phyloP scores from a whole-genome alignment of 2,113 vertebrate species.

The Zeus faber region DNA sequence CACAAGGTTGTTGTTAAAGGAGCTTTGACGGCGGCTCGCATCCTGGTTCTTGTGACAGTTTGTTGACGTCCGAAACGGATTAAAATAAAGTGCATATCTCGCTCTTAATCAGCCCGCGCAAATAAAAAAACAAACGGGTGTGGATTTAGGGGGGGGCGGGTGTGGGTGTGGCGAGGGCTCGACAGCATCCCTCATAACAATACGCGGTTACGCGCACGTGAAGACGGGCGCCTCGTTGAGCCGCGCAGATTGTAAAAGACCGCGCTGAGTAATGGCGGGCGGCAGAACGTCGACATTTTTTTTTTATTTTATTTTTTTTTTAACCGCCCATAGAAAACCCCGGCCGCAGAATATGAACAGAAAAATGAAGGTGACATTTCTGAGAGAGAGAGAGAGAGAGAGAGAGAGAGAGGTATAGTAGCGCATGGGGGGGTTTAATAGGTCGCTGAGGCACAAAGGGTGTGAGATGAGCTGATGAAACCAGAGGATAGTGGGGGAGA shows the following conservation, averaged over 20 bases:
- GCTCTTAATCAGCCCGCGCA: slow-evolving; percentile 10
- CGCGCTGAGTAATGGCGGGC: too few relatives aligned
- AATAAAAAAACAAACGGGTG: slow-evolving; percentile 7
- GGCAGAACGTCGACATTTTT: too few relatives aligned
- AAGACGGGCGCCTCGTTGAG: too few relatives aligned
- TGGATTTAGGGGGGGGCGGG: too few relatives aligned
- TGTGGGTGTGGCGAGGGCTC: slow-evolving; percentile 21
- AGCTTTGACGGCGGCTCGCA: slow-evolving; percentile 43
- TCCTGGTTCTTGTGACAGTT: slow-evolving; percentile 36
- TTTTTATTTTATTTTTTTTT: too few relatives aligned
- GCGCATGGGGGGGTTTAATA: slow-evolving; percentile 79
- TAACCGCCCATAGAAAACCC: slow-evolving; percentile 56
- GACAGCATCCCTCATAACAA: too few relatives aligned
- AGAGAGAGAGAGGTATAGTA: slow-evolving; percentile 65
- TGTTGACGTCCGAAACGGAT: slow-evolving; percentile 56
- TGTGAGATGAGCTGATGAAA: slow-evolving; percentile 74
- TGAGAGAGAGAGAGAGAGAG: slow-evolving; percentile 29
- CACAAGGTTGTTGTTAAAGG: slow-evolving; percentile 52
- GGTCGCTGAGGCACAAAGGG: slow-evolving; percentile 71
- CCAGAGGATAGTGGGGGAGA: slow-evolving; percentile 56
- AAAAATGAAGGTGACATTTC: slow-evolving; percentile 75
- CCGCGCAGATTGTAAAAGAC: too few relatives aligned
- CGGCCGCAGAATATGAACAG: slow-evolving; percentile 62
- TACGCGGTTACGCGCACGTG: too few relatives aligned
- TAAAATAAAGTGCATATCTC: slow-evolving; percentile 43